phyloP scores from a whole-genome alignment of 1,140 invertebrate genomes.

The Tetramorium simillimum region DNA sequence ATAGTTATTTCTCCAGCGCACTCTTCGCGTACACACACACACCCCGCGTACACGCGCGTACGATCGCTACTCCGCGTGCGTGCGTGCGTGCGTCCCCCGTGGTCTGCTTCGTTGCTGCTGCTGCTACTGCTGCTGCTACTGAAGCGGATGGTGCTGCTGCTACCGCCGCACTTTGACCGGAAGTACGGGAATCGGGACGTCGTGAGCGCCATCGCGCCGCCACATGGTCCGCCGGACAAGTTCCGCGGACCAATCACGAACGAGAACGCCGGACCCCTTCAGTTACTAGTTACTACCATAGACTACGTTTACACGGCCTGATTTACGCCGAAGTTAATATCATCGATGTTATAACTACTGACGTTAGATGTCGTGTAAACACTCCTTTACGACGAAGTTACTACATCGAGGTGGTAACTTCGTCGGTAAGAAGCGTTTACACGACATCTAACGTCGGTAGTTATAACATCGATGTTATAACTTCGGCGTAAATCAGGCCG shows the following conservation, averaged over 20 bases:
- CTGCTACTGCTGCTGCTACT: slow-evolving; percentile 49
- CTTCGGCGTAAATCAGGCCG: too few species aligned
- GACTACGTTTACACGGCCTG: too few species aligned
- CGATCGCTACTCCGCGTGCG: slow-evolving; percentile 74
- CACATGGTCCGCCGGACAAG: not conserved
- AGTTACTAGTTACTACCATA: too few species aligned
- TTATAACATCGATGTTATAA: too few species aligned
- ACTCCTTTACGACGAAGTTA: too few species aligned
- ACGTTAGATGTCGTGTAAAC: too few species aligned
- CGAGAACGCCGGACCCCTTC: too few species aligned
- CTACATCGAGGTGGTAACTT: too few species aligned
- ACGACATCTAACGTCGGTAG: too few species aligned
- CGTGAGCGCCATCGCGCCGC: slow-evolving; percentile 10
- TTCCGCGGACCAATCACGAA: not conserved
- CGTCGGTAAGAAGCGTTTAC: too few species aligned
- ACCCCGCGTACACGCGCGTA: slow-evolving; percentile 77
- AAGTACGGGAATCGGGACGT: slow-evolving; percentile 68
- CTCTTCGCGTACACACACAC: slow-evolving; percentile 63
- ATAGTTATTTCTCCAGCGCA: slow-evolving; percentile 73
- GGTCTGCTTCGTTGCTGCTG: slow-evolving; percentile 70
- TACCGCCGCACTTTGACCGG: slow-evolving; percentile 53
- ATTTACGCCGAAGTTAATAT: too few species aligned
- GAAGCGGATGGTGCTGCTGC: not conserved
- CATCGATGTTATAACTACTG: too few species aligned
- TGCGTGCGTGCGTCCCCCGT: slow-evolving; percentile 75